Evolutionary conservation across 2,888 invertebrate species (phyloP), one percentile per base, ranked within the genome.

Genomic region (Callyntrura guangdongensis): DNA sequence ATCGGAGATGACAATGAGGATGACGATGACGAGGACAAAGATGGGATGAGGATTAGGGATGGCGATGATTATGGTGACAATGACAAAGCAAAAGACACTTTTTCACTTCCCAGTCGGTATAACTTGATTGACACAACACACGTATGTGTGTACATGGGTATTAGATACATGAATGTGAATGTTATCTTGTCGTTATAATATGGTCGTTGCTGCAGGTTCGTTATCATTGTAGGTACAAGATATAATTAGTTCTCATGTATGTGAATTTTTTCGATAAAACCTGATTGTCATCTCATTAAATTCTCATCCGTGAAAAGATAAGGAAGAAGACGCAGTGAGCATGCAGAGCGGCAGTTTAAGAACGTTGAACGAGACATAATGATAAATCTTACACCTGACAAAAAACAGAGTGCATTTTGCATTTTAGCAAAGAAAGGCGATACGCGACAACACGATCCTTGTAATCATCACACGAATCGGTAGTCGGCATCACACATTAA

Each of bases 51-150:
- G 12, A 49, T 17, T 36, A 36, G 36, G 36, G 74, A 74, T 74
- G 74, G 25, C 3, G 14, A 79, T 79, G 79, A 77, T 47, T 67
- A 49, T 47, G 22, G 64, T 61, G 79, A 81, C 77, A 79, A 87
- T 87, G 86, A 87, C 86, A 77, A 61, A 64, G 81, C 86, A 81
- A 87, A 36, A 49, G 61, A 64, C 53, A 67, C 17, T 79, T 87
- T 67, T 67, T 64, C 64, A 77, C 86, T 87, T 87, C 86, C 86
- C 86, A 79, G 86, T 87, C 53, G 27, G 27, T 53, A 53, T 45
- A 22, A 72, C 36, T 69, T 49, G 12, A 6, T 49, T 6, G 14
- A 69, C n/a, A 45, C 27, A 22, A 77, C 17, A 17, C 27, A n/a
- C n/a, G 27, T 25, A 36, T 36, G 6, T 36, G 56, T 5, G 9